These are phyloP conservation scores for Nezara viridula DNA, from an alignment of 2,888 invertebrate species.

Conservation along the genomic window DNA sequence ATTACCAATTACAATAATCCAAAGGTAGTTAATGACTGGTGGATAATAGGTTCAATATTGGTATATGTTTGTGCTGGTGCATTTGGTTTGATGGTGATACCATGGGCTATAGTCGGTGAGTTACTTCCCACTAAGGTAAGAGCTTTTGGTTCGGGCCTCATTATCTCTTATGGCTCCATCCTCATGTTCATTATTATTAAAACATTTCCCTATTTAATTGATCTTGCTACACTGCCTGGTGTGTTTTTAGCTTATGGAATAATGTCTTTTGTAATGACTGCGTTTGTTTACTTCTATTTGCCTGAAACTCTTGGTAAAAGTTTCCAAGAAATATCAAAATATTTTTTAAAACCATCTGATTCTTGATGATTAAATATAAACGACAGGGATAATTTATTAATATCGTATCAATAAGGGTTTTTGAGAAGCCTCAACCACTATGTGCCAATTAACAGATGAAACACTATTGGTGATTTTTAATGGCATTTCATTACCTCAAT, in stretches of 20 bases:
- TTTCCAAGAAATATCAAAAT: constrained; percentile 72
- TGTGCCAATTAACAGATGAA: background rate
- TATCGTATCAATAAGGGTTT: background rate
- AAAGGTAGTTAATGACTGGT: constrained; percentile 57
- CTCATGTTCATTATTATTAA: constrained; percentile 73
- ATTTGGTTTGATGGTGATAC: constrained; percentile 73
- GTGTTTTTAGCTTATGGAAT: constrained; percentile 71
- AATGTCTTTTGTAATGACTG: constrained; percentile 70
- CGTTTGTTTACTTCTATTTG: constrained; percentile 71
- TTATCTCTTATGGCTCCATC: constrained; percentile 72
- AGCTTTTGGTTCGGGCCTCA: constrained; percentile 72
- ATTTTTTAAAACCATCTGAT: constrained; percentile 61
- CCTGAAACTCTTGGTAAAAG: constrained; percentile 75
- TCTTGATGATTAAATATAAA: background rate
- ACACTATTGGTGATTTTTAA: background rate
- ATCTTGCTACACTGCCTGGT: constrained; percentile 69
- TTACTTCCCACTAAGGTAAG: constrained; percentile 72
- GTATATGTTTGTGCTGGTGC: constrained; percentile 73
- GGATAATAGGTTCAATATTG: constrained; percentile 70
- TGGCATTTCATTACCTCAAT: background rate
- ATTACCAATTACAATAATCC: constrained; percentile 3
- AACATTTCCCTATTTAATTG: constrained; percentile 71
- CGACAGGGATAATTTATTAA: background rate
- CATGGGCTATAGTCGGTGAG: constrained; percentile 75
- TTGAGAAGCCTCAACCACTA: background rate